A percentile compares a stretch with the other conserved stretches of the same genome.
phyloP scores from a whole-genome alignment of 2,888 invertebrate genomes.

The Drosophila ustulata region DNA sequence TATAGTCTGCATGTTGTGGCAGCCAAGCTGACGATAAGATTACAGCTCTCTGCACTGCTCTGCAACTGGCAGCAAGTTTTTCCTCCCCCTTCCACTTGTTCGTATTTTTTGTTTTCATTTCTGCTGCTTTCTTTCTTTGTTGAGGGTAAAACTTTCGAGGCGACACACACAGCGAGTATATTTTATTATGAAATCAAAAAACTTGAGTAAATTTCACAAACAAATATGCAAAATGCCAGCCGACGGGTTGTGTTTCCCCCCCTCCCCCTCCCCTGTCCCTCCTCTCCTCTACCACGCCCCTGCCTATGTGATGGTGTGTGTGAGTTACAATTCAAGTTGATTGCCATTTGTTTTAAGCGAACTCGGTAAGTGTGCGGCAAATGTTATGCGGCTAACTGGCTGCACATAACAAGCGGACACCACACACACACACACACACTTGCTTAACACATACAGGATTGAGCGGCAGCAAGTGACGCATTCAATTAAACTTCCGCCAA shows the following conservation, averaged over 20 bases:
- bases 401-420: slow-evolving; percentile 65
- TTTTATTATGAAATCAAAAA: slow-evolving; percentile 78
- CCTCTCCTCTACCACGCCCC: not conserved
- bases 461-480: slow-evolving; percentile 64
- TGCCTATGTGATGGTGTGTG: slow-evolving; percentile 12
- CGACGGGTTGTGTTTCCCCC: slow-evolving; percentile 11
- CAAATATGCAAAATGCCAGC: slow-evolving; percentile 51
- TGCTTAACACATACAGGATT: slow-evolving; percentile 18
- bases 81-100: too few relatives aligned
- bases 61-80: slow-evolving; percentile 54
- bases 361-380: slow-evolving; percentile 58
- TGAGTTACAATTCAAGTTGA: slow-evolving; percentile 75
- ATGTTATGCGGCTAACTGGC: slow-evolving; percentile 76
- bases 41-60: slow-evolving; percentile 34
- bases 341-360: slow-evolving; percentile 77
- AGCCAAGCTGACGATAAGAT: slow-evolving; percentile 43
- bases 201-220: slow-evolving; percentile 71
- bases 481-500: slow-evolving; percentile 82
- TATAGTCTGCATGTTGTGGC: slow-evolving; percentile 35
- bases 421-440: slow-evolving; percentile 28
- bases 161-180: slow-evolving; percentile 20
- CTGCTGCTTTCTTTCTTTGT: slow-evolving; percentile 1
- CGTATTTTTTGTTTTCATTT: not conserved
- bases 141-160: slow-evolving; percentile 13
- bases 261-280: not conserved